Base-by-base conservation (phyloP, 2,797 vertebrate genomes). In the Chiroxiphia lanceolata region DNA sequence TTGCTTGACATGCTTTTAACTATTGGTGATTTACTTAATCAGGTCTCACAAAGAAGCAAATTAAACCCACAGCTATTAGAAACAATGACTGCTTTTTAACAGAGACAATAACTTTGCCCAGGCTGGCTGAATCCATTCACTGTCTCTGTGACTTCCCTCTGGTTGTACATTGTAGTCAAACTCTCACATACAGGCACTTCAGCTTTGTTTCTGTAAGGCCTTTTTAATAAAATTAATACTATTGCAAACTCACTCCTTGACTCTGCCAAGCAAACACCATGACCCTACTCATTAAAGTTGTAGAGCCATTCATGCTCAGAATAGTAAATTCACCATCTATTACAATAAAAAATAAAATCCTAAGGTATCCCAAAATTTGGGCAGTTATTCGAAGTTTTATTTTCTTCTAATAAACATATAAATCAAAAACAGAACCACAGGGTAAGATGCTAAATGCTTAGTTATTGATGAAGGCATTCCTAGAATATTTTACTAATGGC, bases 71-170 rank as follows among this genome's bases (percentile, higher is more conserved):
- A 40, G 72, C 77, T 83, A 79, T 90, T 79, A 87, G 70, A 91
- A 94, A 88, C 72, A 94, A 94, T 38, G 67, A 63, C n/a, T 90
- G 79, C 59, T 87, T 83, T 90, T 90, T 82, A 93, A 90, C 11
- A 63, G 53, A 74, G 33, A 80, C 60, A 64, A 50, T 70, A 50
- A 91, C 76, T 91, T 74, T 74, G 50, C 81, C 51, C 50, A 75
- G 50, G 44, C 45, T 87, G 80, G 42, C 67, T 86, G 87, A 91
- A 83, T 36, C 70, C 54, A 50, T 47, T 81, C 61, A 21, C 22
- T 29, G 53, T 42, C 50, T 69, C 65, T 57, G 3, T 7, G 19
- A 50, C 48, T 80, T 83, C 77, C 47, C 59, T 79, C 64, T 36
- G 38, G 82, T 15, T 83, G 40, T 11, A 17, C 11, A 45, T 3